phyloP scores from a whole-genome alignment of 2,888 invertebrate genomes.

The Girardia tigrina region DNA sequence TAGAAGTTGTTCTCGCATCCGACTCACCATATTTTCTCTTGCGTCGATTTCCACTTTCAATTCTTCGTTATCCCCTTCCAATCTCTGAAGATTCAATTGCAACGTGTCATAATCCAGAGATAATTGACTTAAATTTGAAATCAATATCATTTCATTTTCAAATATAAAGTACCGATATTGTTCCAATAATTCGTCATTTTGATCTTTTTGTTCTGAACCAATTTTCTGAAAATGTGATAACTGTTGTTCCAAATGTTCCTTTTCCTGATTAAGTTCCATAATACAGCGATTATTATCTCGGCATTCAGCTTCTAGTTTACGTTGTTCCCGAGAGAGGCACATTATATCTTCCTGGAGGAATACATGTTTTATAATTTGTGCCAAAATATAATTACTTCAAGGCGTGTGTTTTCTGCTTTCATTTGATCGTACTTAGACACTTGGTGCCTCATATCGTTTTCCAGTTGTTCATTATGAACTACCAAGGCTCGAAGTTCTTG shows the following conservation, averaged over 20 bases:
- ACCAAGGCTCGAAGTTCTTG: conserved; percentile 45
- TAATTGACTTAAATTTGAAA: conserved; percentile 37
- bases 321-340: conserved; percentile 49
- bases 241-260: conserved; percentile 45
- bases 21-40: conserved; percentile 46
- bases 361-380: too few species aligned
- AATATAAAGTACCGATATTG: conserved; percentile 44
- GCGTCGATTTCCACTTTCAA: conserved; percentile 48
- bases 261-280: conserved; percentile 49
- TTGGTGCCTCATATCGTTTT: conserved; percentile 44
- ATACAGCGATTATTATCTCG: conserved; percentile 45
- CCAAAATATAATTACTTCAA: conserved; percentile 36
- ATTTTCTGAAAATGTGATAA: background rate
- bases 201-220: conserved; percentile 42
- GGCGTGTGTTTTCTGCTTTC: conserved; percentile 42
- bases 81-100: conserved; percentile 46
- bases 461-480: conserved; percentile 44
- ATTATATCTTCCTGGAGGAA: conserved; percentile 49
- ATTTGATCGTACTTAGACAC: conserved; percentile 38
- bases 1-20: conserved; percentile 45
- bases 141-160: background rate
- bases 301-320: conserved; percentile 43
- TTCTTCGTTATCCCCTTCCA: conserved; percentile 49
- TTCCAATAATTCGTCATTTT: conserved; percentile 46
- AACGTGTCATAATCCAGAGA: conserved; percentile 47